Conservation (phyloP, 2,888 invertebrate genomes). For the Fragum whitleyi region DNA sequence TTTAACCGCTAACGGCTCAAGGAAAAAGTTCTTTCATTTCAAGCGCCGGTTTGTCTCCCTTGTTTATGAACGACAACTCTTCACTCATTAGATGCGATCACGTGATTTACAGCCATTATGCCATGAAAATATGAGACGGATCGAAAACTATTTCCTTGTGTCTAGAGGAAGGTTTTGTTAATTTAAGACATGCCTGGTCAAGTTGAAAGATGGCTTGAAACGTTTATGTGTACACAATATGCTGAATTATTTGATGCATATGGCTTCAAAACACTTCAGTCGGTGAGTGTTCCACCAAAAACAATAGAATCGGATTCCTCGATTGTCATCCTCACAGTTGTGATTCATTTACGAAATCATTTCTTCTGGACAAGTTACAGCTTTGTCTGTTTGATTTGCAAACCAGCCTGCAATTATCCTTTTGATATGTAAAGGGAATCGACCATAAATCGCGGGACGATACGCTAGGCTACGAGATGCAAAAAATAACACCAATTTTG, state of each 20-base stretch:
- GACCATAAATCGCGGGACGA: too few species aligned
- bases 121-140: constrained; percentile 73
- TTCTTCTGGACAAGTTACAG: too few species aligned
- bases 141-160: not conserved
- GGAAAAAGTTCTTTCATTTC: too few species aligned
- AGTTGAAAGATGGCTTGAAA: constrained; percentile 82
- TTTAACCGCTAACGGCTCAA: not conserved
- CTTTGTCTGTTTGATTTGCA: too few species aligned
- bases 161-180: not conserved
- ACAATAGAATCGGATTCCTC: constrained; percentile 13
- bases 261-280: constrained; percentile 82
- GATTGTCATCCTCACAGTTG: not conserved
- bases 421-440: too few species aligned
- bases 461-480: too few species aligned
- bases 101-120: constrained; percentile 83
- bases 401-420: too few species aligned
- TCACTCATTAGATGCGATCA: constrained; percentile 64
- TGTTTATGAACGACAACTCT: constrained; percentile 18
- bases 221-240: constrained; percentile 83
- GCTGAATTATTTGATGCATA: constrained; percentile 79
- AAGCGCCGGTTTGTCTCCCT: not conserved
- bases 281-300: constrained; percentile 73
- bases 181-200: constrained; percentile 76
- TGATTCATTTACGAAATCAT: not conserved
- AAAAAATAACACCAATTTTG: too few species aligned